Evolutionary conservation across 2,888 invertebrate genomes (phyloP), one percentile per base, ranked within the genome.

Genomic region (Hypselothyrea guttata): DNA sequence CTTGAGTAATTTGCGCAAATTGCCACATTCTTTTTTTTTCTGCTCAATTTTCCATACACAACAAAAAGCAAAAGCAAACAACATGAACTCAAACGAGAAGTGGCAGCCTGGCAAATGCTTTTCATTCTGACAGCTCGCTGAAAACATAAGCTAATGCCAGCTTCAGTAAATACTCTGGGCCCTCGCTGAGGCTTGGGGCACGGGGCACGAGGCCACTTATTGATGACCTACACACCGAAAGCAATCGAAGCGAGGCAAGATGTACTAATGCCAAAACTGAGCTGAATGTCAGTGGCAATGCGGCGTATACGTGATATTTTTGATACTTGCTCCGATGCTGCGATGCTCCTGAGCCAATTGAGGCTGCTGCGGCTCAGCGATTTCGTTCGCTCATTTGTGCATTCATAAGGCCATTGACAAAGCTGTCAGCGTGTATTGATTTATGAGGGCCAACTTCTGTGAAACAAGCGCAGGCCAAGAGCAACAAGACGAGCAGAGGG

Each of bases 361-460:
- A 11, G 15, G 27, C 34, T 48, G 15, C 27, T 27, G 38, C 35
- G 33, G 31, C 46, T 15, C 22, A 22, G 5, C 22, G 22, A 22
- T 35, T 38, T 53, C 59, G 47, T 58, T 63, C 62, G 42, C 56
- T 66, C 81, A 74, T 69, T 75, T 66, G 62, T 68, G 79, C 79
- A 83, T 73, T 76, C 79, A 64, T 54, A 69, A 59, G 56, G 62
- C 61, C 76, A 85, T 83, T 85, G 81, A 81, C 85, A 83, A 71
- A 74, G 81, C 85, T 81, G 81, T 81, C 81, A 79, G 52, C 54
- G 65, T 65, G 52, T 85, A 85, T 81, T 81, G 81, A 85, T 81
- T 81, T 81, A 81, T 81, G 81, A 44, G 45, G 37, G 31, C 13
- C 13, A 71, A 59, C 38, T 60, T 47, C 28, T 16, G 13, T 31